Conservation (phyloP, 2,113 vertebrate species). For the Boleophthalmus pectinirostris region DNA sequence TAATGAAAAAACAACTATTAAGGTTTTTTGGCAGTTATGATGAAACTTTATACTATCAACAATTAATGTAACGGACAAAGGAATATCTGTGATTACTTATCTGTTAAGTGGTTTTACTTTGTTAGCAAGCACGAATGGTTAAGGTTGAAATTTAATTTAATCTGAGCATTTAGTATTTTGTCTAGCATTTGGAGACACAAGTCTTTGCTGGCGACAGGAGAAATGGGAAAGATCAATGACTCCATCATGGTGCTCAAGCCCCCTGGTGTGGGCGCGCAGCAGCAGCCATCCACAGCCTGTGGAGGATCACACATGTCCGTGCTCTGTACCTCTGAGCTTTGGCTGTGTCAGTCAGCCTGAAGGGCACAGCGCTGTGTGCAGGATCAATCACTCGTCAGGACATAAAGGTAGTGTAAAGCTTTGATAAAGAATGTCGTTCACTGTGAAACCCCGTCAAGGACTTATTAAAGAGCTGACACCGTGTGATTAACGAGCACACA, state of each 20-base stretch:
- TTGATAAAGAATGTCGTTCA: conserved; percentile 78
- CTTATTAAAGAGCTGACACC: conserved; percentile 74
- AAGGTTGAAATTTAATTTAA: conserved; percentile 67
- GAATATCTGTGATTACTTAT: conserved; percentile 52
- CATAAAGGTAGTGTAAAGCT: conserved; percentile 72
- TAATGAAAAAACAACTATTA: too few species aligned
- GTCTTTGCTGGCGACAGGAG: conserved; percentile 36
- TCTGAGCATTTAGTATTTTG: conserved; percentile 48
- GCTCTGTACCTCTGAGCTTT: conserved; percentile 18
- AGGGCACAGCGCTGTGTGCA: conserved; percentile 57
- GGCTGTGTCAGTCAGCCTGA: conserved; percentile 59
- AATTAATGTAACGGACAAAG: conserved; percentile 27
- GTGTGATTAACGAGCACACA: conserved; percentile 67
- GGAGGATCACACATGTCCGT: conserved; percentile 22
- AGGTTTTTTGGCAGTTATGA: not conserved
- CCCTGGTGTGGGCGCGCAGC: conserved; percentile 9
- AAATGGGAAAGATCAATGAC: conserved; percentile 30
- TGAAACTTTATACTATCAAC: conserved; percentile 34
- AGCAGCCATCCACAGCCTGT: conserved; percentile 7
- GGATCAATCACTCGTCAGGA: conserved; percentile 72
- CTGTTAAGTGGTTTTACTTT: conserved; percentile 58
- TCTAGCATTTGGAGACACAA: conserved; percentile 51
- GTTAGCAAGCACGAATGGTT: conserved; percentile 38
- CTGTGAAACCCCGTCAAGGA: conserved; percentile 75
- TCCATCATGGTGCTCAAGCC: conserved; percentile 29